phyloP scores from a whole-genome alignment of 2,113 vertebrate genomes.

The Bos indicus region DNA sequence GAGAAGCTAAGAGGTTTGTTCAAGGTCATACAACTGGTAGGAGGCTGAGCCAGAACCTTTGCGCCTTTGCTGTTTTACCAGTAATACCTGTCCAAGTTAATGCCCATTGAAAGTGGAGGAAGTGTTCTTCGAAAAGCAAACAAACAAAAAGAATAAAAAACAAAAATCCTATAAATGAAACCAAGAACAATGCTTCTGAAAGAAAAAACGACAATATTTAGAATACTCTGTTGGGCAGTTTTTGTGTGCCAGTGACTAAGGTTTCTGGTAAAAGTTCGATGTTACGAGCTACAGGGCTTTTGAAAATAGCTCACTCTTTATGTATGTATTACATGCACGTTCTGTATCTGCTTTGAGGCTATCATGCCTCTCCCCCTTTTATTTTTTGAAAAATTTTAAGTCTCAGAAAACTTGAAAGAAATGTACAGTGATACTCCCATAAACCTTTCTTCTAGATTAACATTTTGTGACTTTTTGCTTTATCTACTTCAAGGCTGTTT shows the following conservation, averaged over 20 bases:
- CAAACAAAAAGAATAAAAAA: background rate
- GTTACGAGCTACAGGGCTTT: background rate
- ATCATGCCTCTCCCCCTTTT: background rate
- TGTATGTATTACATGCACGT: background rate
- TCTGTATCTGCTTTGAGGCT: background rate
- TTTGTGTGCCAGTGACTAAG: background rate
- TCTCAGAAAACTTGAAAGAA: slow-evolving; percentile 8
- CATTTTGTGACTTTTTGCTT: slow-evolving; percentile 27
- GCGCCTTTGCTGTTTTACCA: background rate
- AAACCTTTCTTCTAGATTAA: slow-evolving; percentile 15
- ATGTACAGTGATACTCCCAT: background rate
- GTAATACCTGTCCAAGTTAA: slow-evolving; percentile 40
- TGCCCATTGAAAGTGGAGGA: slow-evolving; percentile 34
- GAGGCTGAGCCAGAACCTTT: slow-evolving; percentile 24
- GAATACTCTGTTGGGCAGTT: background rate
- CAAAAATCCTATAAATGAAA: slow-evolving; percentile 24
- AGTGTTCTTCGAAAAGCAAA: slow-evolving; percentile 37
- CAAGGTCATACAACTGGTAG: slow-evolving; percentile 12
- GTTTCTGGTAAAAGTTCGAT: slow-evolving; percentile 43
- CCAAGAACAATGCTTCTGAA: background rate
- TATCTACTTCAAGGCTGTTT: slow-evolving; percentile 41
- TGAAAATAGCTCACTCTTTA: slow-evolving; percentile 1
- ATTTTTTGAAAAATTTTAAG: slow-evolving; percentile 39
- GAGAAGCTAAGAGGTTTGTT: slow-evolving; percentile 34
- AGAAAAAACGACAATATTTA: background rate